Percentiles rank a stretch among this genome's conserved stretches.
Conservation (phyloP, 37 sponge, comb jelly and placozoan species). For the Diacarnus erythraeanus region DNA sequence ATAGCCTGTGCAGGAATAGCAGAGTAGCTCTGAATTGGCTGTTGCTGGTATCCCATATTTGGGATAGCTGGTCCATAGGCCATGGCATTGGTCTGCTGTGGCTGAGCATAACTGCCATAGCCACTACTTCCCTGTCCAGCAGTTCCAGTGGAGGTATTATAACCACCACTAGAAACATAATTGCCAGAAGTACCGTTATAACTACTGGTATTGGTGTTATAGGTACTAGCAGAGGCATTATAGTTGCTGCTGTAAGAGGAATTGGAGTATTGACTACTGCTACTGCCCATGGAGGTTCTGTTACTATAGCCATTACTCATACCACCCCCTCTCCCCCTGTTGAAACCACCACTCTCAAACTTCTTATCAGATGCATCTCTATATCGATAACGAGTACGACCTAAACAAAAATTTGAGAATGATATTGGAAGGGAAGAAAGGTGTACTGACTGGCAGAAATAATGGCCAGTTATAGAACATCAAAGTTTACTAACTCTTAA, state of each 20-base stretch:
- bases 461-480: no score
- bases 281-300: neutral
- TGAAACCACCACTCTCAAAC: neutral
- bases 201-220: neutral
- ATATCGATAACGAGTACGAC: conserved; percentile 2
- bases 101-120: neutral
- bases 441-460: no score
- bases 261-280: neutral
- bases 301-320: conserved; percentile 1
- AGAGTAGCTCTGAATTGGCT: neutral
- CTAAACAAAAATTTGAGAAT: neutral
- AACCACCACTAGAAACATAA: neutral
- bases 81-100: neutral
- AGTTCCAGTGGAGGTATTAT: neutral
- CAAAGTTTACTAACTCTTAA: no score
- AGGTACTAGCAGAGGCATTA: neutral
- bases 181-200: neutral
- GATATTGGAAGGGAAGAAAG: neutral
- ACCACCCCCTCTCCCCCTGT: neutral
- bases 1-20: neutral
- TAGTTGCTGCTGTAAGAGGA: neutral
- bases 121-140: neutral
- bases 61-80: neutral
- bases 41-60: conserved; percentile 1
- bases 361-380: conserved; percentile 5